Conservation (phyloP, 2,113 vertebrate genomes). For the Sinocyclocheilus anshuiensis region DNA sequence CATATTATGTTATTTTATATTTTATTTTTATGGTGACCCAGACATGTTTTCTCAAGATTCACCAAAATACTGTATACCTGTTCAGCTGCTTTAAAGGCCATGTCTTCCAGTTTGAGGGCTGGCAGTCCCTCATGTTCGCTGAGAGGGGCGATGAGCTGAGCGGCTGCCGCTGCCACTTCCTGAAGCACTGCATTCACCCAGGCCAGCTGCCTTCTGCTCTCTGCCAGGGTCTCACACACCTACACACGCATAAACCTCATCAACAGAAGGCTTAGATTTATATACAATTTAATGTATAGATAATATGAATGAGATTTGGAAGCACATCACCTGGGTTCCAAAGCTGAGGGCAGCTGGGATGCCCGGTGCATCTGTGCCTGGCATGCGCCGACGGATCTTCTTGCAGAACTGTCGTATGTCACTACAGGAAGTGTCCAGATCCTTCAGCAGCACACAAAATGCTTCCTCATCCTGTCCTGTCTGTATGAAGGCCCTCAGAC, state of each 20-base stretch:
- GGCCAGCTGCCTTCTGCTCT: slow-evolving; percentile 92
- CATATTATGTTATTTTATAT: no score
- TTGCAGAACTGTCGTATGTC: slow-evolving; percentile 98
- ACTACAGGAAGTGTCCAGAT: slow-evolving; percentile 93
- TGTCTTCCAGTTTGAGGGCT: slow-evolving; percentile 85
- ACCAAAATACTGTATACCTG: slow-evolving; percentile 72
- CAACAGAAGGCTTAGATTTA: background rate
- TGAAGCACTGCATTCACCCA: slow-evolving; percentile 97
- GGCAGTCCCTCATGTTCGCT: slow-evolving; percentile 89
- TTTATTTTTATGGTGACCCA: no score
- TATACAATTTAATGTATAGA: background rate
- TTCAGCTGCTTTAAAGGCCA: slow-evolving; percentile 91
- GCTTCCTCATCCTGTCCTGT: slow-evolving; percentile 86
- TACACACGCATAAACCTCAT: slow-evolving; percentile 58
- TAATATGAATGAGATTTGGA: background rate
- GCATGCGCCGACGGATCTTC: slow-evolving; percentile 96
- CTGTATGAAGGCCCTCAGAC: slow-evolving; percentile 88
- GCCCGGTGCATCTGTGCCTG: slow-evolving; percentile 89
- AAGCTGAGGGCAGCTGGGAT: slow-evolving; percentile 89
- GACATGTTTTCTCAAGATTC: no score
- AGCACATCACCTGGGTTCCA: slow-evolving; percentile 78
- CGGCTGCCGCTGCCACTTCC: slow-evolving; percentile 89
- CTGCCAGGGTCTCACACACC: slow-evolving; percentile 89
- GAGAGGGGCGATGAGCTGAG: slow-evolving; percentile 90
- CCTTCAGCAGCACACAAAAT: slow-evolving; percentile 88